These are phyloP conservation scores for Tetragnatha versicolor DNA, from an alignment of 1,140 invertebrate genomes.

Conservation along the genomic window DNA sequence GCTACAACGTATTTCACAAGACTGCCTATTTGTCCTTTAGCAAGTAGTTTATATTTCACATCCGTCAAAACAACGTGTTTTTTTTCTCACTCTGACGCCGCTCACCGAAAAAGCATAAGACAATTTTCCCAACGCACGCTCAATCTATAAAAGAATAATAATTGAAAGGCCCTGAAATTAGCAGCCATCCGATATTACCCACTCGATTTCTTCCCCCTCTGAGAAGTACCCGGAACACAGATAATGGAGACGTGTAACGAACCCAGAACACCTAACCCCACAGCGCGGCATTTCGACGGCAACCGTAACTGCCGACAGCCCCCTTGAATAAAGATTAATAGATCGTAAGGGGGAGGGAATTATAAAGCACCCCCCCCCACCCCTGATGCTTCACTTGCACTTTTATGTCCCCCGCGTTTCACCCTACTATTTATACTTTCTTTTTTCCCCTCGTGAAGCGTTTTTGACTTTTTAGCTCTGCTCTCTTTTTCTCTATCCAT, in stretches of 20 bases:
- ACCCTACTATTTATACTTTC: slow-evolving; percentile 1
- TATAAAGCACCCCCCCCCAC: background rate
- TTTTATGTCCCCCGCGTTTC: slow-evolving; percentile 23
- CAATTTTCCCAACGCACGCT: too few species aligned
- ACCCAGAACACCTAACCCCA: background rate
- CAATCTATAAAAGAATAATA: too few species aligned
- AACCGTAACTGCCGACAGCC: slow-evolving; percentile 29
- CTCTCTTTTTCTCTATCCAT: background rate
- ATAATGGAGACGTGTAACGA: slow-evolving; percentile 9
- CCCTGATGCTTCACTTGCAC: slow-evolving; percentile 41
- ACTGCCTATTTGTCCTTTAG: too few species aligned
- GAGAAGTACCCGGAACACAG: too few species aligned
- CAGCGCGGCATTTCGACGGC: slow-evolving; percentile 10
- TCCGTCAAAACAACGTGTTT: too few species aligned
- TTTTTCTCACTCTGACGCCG: too few species aligned
- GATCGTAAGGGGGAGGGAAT: slow-evolving; percentile 28
- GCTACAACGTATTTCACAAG: too few species aligned
- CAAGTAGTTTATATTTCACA: too few species aligned
- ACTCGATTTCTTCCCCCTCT: too few species aligned
- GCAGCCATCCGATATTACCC: too few species aligned
- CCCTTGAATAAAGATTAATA: slow-evolving; percentile 51
- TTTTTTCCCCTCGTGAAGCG: slow-evolving; percentile 4
- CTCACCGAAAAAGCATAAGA: too few species aligned
- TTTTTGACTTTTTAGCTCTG: slow-evolving; percentile 38
- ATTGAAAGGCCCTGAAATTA: too few species aligned